Percentiles rank a stretch among this genome's conserved stretches.
phyloP scores from a whole-genome alignment of 2,113 vertebrate genomes.

The Xiphophorus couchianus region DNA sequence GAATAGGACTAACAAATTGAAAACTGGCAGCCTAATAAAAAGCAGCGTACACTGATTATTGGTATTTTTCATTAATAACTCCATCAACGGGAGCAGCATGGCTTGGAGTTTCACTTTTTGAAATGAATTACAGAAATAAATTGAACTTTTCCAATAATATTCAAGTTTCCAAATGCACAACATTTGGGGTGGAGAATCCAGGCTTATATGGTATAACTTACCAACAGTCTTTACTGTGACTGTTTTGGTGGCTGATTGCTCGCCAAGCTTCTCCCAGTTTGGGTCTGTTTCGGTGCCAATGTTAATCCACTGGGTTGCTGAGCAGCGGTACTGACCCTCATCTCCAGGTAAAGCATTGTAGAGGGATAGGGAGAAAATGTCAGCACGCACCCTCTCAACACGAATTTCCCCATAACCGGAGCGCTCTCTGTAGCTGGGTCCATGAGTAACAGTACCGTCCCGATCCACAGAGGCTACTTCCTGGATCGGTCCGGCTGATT shows the following conservation, averaged over 20 bases:
- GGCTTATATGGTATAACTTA: constrained; percentile 72
- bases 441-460: constrained; percentile 85
- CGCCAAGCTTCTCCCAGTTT: constrained; percentile 90
- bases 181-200: not conserved
- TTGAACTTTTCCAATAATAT: no score
- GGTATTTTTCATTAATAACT: no score
- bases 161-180: no score
- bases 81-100: no score
- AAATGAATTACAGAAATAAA: no score
- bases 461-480: constrained; percentile 88
- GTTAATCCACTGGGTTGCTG: constrained; percentile 87
- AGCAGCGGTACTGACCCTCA: constrained; percentile 91
- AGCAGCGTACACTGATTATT: no score
- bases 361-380: constrained; percentile 86
- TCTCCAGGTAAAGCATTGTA: constrained; percentile 89
- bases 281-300: constrained; percentile 76
- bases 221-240: constrained; percentile 91
- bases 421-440: constrained; percentile 86
- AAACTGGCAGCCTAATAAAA: no score
- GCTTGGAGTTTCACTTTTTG: no score
- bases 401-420: constrained; percentile 89
- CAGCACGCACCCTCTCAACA: constrained; percentile 84
- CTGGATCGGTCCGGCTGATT: constrained; percentile 73
- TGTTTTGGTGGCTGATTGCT: constrained; percentile 78
- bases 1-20: no score